phyloP scores from a whole-genome alignment of 2,113 vertebrate genomes.

The Charina bottae region DNA sequence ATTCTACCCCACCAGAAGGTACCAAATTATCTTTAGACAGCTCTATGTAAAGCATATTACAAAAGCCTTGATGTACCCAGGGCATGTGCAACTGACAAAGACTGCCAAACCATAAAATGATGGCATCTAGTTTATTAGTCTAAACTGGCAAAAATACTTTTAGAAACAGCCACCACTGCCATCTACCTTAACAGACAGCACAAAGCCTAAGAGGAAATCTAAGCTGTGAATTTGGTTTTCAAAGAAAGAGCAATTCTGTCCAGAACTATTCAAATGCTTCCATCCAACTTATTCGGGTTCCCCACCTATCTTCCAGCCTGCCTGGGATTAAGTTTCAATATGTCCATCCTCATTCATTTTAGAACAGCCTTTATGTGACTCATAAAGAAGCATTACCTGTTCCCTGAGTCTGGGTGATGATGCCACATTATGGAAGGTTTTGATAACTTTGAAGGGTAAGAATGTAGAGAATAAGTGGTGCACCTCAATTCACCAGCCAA shows the following conservation, averaged over 20 bases:
- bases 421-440: too few relatives aligned
- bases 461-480: too few relatives aligned
- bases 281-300: not conserved
- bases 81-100: not conserved
- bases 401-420: not conserved
- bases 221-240: not conserved
- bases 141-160: not conserved
- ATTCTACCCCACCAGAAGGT: not conserved
- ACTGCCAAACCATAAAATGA: not conserved
- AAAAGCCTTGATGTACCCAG: not conserved
- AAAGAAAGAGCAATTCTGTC: not conserved
- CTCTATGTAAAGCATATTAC: not conserved
- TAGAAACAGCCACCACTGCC: not conserved
- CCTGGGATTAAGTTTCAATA: not conserved
- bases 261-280: not conserved
- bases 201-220: not conserved
- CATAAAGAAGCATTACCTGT: not conserved
- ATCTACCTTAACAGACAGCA: not conserved
- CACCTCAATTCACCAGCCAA: not conserved
- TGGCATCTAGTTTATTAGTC: not conserved
- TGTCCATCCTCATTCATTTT: not conserved
- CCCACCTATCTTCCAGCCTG: not conserved
- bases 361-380: not conserved
- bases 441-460: too few relatives aligned
- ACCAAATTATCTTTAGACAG: not conserved